phyloP scores from a whole-genome alignment of 2,113 vertebrate genomes.

The Etheostoma spectabile region DNA sequence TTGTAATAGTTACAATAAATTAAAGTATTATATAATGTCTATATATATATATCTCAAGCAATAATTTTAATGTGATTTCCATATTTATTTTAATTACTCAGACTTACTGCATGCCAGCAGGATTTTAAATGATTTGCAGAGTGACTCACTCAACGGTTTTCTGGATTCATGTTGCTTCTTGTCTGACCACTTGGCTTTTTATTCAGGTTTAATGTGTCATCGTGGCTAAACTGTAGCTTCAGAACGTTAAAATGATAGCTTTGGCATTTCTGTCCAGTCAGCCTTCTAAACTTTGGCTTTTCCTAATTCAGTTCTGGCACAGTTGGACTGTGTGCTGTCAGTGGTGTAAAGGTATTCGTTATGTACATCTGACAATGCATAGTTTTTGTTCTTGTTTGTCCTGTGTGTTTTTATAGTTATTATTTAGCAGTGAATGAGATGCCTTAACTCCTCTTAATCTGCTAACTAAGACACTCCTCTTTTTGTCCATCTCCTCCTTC shows the following conservation, averaged over 20 bases:
- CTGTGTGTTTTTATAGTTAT: conserved; percentile 1
- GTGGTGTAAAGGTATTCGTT: conserved; percentile 8
- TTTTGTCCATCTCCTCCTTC: not conserved
- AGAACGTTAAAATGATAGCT: conserved; percentile 26
- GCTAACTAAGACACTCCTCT: not conserved
- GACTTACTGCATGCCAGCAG: not conserved
- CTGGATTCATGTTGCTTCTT: conserved; percentile 49
- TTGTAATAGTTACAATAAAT: not conserved
- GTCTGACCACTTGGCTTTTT: conserved; percentile 37
- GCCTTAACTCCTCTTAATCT: not conserved
- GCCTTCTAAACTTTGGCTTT: conserved; percentile 24
- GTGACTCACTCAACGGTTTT: conserved; percentile 38
- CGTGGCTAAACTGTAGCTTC: conserved; percentile 16
- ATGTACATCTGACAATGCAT: not conserved
- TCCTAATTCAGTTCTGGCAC: not conserved
- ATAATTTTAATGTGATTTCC: not conserved
- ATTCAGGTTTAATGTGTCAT: conserved; percentile 55
- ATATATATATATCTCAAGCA: not conserved
- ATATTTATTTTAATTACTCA: not conserved
- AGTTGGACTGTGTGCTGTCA: not conserved
- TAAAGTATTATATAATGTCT: not conserved
- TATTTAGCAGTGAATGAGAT: not conserved
- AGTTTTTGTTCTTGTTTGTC: conserved; percentile 10
- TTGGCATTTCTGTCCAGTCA: conserved; percentile 33
- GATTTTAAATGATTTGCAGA: conserved; percentile 17